Evolutionary conservation across 2,888 invertebrate genomes (phyloP).

Genomic region (Eupithecia exiguata): DNA sequence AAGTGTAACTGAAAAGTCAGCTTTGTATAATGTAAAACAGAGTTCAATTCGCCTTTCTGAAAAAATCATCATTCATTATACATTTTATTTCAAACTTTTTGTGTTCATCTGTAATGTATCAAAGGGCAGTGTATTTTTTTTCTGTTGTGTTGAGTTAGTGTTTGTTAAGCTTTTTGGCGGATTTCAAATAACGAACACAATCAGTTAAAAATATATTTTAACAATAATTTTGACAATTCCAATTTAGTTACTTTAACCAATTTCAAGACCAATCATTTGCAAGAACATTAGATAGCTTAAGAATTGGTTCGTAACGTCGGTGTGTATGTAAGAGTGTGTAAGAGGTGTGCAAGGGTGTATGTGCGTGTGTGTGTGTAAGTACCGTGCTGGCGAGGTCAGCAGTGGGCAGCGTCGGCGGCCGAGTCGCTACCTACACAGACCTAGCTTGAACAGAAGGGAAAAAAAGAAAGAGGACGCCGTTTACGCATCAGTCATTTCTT

Average conservation of each 20-base stretch:
- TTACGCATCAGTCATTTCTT: conserved; percentile 83
- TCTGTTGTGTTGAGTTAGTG: conserved; percentile 32
- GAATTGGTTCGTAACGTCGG: conserved; percentile 9
- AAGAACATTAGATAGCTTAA: background rate
- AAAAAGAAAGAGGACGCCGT: conserved; percentile 79
- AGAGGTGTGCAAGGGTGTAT: conserved; percentile 42
- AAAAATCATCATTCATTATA: conserved; percentile 37
- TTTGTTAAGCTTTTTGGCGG: conserved; percentile 20
- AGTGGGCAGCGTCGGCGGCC: conserved; percentile 71
- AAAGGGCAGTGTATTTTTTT: conserved; percentile 41
- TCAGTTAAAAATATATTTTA: too few relatives aligned
- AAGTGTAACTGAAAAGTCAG: conserved; percentile 66
- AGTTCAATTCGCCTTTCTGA: conserved; percentile 46
- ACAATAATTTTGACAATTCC: background rate
- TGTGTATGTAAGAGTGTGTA: conserved; percentile 33
- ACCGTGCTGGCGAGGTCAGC: conserved; percentile 74
- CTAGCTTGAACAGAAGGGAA: conserved; percentile 84
- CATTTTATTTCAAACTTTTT: conserved; percentile 21
- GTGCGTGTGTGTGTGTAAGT: conserved; percentile 64
- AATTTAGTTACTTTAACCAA: background rate
- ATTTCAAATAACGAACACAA: background rate
- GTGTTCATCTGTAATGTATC: conserved; percentile 44
- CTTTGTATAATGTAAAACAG: conserved; percentile 51
- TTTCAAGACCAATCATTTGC: conserved; percentile 6
- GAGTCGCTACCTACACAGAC: conserved; percentile 83